Base-by-base conservation (phyloP, 2,113 vertebrate genomes). In the Marcusenius ussheri region DNA sequence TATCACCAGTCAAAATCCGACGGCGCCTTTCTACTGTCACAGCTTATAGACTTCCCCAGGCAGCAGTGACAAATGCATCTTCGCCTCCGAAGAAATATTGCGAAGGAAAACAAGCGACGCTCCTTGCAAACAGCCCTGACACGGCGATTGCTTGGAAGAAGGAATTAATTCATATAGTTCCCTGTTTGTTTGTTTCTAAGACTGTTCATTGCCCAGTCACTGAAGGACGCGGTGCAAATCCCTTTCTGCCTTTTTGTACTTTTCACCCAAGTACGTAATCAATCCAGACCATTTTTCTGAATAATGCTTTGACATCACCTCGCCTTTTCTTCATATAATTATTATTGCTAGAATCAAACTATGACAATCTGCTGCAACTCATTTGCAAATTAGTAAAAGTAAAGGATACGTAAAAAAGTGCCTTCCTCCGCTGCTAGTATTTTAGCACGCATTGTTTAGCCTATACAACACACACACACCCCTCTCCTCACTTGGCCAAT, bases 1-100 rank as follows among this genome's bases (percentile, higher is more conserved):
- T 77, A 95, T 95, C 95, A 95, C 27, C 0, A 89, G 90, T 5
- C 91, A 93, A 86, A 87, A 93, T 94, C 93, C 95, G 95, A 96
- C 95, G 95, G 94, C 92, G 91, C 93, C 90, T 93, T 95, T 94
- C 89, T 93, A 93, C 91, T 95, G 95, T 93, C 92, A 0, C 11
- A 89, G 91, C 92, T 85, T 90, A 92, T 27, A 88, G 88, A 93
- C 90, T 87, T 93, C 91, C 90, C 90, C 92, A 93, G 94, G 90
- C 88, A 92, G 74, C 90, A 90, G 93, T 88, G 91, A 2, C 93
- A 92, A 94, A 92, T 86, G 91, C 91, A 90, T 91, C 93, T 91
- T 87, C 93, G 93, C 94, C 94, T 95, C 91, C 93, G 94, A 95
- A 95, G 91, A 94, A 86, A 88, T 90, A 90, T 93, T 91, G 92